A percentile compares a stretch with the other conserved stretches of the same genome.
These are phyloP conservation scores for Clivina fossor DNA, from an alignment of 2,888 invertebrate species.

Conservation along the genomic window DNA sequence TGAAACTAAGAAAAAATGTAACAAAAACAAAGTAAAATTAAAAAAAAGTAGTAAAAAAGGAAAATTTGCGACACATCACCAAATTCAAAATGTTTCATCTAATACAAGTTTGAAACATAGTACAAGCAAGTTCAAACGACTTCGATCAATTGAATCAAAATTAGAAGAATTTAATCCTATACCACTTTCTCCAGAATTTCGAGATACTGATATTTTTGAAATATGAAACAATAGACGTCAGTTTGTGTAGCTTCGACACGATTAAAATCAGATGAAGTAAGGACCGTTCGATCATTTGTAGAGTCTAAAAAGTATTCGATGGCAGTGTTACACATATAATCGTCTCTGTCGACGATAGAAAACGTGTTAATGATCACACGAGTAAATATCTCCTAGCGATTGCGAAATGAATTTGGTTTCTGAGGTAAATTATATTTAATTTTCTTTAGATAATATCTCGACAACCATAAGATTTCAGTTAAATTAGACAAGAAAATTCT, in stretches of 20 bases:
- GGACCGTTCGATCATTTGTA: conserved; percentile 44
- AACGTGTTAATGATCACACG: conserved; percentile 48
- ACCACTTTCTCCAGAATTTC: conserved; percentile 43
- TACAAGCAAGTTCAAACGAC: conserved; percentile 37
- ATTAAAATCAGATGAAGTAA: conserved; percentile 45
- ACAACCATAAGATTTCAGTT: too few species aligned
- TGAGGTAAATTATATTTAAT: conserved; percentile 59
- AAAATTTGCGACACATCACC: too few species aligned
- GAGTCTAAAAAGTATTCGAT: conserved; percentile 44
- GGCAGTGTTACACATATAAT: conserved; percentile 49
- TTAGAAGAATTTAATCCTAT: too few species aligned
- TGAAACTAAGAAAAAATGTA: too few species aligned
- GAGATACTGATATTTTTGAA: too few species aligned
- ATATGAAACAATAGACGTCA: too few species aligned
- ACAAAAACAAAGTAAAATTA: too few species aligned
- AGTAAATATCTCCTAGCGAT: conserved; percentile 61
- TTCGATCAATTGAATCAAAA: conserved; percentile 35
- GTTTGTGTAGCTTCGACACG: conserved; percentile 47
- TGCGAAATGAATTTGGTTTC: conserved; percentile 60
- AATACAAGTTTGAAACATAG: conserved; percentile 1
- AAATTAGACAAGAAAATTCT: too few species aligned
- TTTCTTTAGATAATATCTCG: too few species aligned
- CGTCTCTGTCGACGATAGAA: conserved; percentile 46
- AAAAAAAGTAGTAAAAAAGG: too few species aligned
- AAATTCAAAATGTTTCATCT: too few species aligned